These are phyloP conservation scores for Siderastrea radians DNA, from an alignment of 92 coral and sea anemone species.

Conservation along the genomic window DNA sequence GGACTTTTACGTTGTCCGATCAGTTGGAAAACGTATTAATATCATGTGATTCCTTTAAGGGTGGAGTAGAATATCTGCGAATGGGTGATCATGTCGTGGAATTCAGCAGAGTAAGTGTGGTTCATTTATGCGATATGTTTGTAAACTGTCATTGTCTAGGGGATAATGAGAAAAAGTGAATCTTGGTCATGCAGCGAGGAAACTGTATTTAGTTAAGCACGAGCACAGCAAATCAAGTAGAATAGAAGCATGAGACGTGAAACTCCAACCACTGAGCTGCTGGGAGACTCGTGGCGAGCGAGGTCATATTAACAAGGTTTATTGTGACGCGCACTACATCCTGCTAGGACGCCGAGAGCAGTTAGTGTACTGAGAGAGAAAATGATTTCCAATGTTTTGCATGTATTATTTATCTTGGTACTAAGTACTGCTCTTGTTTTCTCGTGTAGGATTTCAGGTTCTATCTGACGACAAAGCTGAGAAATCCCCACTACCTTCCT, in stretches of 20 bases:
- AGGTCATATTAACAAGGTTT: too few species aligned
- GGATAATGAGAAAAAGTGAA: too few species aligned
- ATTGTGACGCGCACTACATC: too few species aligned
- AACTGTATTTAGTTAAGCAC: too few species aligned
- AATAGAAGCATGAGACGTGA: too few species aligned
- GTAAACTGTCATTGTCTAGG: background rate
- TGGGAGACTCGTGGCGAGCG: too few species aligned
- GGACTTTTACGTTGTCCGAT: background rate
- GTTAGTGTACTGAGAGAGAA: background rate
- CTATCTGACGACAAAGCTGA: constrained; percentile 90
- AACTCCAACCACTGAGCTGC: too few species aligned
- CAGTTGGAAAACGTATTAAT: background rate
- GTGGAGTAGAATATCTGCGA: constrained; percentile 94
- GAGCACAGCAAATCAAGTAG: too few species aligned
- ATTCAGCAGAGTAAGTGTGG: constrained; percentile 83
- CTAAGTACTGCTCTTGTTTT: background rate
- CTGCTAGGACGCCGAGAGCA: too few species aligned
- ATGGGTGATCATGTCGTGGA: constrained; percentile 98
- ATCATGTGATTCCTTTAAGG: constrained; percentile 50
- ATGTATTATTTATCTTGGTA: background rate
- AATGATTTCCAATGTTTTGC: background rate
- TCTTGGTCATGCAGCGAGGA: too few species aligned
- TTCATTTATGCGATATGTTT: background rate
- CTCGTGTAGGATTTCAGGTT: constrained; percentile 88
- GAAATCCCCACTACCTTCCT: constrained; percentile 98